phyloP scores from a whole-genome alignment of 2,113 vertebrate species.

The Neofelis nebulosa region DNA sequence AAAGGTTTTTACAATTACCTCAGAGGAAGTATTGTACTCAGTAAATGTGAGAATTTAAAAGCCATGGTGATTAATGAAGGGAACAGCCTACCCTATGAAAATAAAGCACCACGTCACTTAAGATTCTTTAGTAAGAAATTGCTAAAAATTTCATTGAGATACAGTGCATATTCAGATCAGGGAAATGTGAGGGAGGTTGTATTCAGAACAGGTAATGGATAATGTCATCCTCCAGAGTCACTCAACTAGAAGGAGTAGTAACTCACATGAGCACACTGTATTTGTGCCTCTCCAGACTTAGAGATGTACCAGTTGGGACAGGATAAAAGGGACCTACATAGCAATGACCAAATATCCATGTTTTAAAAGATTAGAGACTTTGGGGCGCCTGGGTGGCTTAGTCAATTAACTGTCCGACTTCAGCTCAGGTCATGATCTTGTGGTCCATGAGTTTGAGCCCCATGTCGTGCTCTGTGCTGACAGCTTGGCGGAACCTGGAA shows the following conservation, averaged over 20 bases:
- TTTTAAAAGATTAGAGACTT: background rate
- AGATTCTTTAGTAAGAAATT: background rate
- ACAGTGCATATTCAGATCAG: background rate
- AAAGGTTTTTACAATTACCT: conserved; percentile 33
- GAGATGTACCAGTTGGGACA: background rate
- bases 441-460: no score
- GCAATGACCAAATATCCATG: background rate
- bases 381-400: no score
- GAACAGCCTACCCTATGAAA: background rate
- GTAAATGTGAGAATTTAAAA: conserved; percentile 21
- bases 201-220: background rate
- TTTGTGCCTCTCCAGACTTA: background rate
- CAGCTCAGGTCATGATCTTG: no score
- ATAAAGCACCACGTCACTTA: background rate
- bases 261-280: background rate
- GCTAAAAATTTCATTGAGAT: background rate
- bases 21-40: background rate
- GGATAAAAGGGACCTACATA: background rate
- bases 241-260: background rate
- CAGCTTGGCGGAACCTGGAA: no score
- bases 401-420: no score
- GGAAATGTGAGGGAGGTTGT: background rate
- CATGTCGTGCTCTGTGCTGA: no score
- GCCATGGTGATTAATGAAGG: background rate
- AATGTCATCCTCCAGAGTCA: background rate